Conservation (phyloP, 2,888 invertebrate genomes). For the Nebria salina region DNA sequence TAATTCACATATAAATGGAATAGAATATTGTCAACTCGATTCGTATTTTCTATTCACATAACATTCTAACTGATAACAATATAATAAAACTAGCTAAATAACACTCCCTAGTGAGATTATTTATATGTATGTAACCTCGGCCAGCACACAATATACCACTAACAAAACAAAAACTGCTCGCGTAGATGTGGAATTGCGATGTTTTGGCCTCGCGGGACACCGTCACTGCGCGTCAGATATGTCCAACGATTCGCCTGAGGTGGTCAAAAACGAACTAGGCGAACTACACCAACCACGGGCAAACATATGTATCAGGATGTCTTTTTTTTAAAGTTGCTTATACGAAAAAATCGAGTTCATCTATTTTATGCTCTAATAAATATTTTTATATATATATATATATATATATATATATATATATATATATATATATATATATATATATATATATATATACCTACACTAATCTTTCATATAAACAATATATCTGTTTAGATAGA, state of each 20-base stretch:
- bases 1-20: background rate
- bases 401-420: too few species aligned
- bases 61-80: background rate
- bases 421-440: too few species aligned
- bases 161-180: constrained; percentile 11
- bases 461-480: too few species aligned
- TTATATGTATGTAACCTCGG: constrained; percentile 1
- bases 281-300: background rate
- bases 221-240: constrained; percentile 8
- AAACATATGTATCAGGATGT: background rate
- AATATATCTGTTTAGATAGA: too few species aligned
- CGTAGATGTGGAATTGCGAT: background rate
- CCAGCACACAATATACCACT: constrained; percentile 2
- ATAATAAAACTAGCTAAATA: background rate
- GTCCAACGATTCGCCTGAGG: background rate
- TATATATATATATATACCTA: too few species aligned
- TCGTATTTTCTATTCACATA: background rate
- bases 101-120: constrained; percentile 14
- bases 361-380: too few species aligned
- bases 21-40: background rate
- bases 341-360: too few species aligned
- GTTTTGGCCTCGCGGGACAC: constrained; percentile 5
- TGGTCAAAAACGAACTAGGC: background rate
- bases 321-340: background rate
- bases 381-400: too few species aligned